Evolutionary conservation across 1,140 invertebrate species (phyloP), one percentile per base, ranked within the genome.

Genomic region (Harpegnathos saltator): DNA sequence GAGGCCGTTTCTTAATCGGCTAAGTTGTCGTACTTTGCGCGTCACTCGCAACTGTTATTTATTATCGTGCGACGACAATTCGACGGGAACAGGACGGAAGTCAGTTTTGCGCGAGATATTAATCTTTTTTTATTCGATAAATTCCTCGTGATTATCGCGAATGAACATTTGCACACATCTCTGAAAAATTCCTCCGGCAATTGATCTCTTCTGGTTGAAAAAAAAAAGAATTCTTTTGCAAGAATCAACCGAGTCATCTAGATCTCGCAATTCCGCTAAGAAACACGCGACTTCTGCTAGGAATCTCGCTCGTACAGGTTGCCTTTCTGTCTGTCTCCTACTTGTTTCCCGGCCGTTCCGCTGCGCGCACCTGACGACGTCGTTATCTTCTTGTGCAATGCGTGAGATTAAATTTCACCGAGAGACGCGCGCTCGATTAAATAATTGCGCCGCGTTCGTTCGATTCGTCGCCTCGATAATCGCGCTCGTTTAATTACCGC

Each of bases 321-420:
- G 9, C 3, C n/a, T 58, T 15, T 44, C 14, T 24, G 11, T 24
- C 44, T 0, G 11, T 38, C 3, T 44, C 48, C 58, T 44, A 59
- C 58, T 73, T 44, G 22, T 11, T 56, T 33, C 22, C 24, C 33
- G 29, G 12, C 0, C 0, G 38, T 74, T 12, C 24, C n/a, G 9
- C 0, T 4, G 24, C 9, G 3, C 26, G 7, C 1, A 22, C 48
- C 2, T 74, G 38, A 24, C 29, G 7, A 65, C 52, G 24, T 5
- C 19, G 11, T 12, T 66, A 66, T 52, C 3, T 63, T 65, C 50
- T 52, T 33, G 38, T 44, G 14, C 22, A 54, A 77, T 22, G 4
- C 7, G 22, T 26, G 14, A 5, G 12, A 19, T 54, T 54, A 54
- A 78, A 69, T 56, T 66, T 77, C 1, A 56, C 54, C n/a, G n/a